These are phyloP conservation scores for Heliconius congener DNA, from an alignment of 1,140 invertebrate species.

Conservation along the genomic window DNA sequence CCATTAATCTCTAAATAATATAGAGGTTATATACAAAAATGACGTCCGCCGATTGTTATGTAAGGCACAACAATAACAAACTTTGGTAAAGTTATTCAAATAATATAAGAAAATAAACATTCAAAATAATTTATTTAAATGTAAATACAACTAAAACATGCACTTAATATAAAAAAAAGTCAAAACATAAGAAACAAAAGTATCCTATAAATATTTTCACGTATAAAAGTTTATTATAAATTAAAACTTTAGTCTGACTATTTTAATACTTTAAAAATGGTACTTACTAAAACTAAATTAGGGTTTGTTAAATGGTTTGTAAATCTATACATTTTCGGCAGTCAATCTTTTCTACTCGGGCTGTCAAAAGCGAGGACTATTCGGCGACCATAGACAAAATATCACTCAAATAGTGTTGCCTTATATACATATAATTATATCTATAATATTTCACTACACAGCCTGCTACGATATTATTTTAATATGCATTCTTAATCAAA, in stretches of 20 bases:
- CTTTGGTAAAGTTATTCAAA: constrained; percentile 42
- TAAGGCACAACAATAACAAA: constrained; percentile 69
- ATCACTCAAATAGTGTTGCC: not conserved
- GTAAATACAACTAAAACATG: not conserved
- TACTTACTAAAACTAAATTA: constrained; percentile 72
- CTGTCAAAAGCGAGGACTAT: constrained; percentile 61
- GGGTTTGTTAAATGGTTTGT: constrained; percentile 68
- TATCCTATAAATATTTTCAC: not conserved
- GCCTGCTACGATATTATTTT: not conserved
- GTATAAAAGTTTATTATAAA: not conserved
- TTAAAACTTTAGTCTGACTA: not conserved
- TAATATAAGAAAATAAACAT: not conserved
- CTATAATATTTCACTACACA: not conserved
- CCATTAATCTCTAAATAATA: constrained; percentile 36
- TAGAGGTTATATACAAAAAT: constrained; percentile 65
- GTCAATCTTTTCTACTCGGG: constrained; percentile 63
- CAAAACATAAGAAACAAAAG: constrained; percentile 12
- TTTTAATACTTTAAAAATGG: constrained; percentile 9
- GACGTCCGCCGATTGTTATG: constrained; percentile 70
- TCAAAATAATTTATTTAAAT: not conserved
- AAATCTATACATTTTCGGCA: constrained; percentile 78
- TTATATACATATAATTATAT: not conserved
- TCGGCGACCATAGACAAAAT: constrained; percentile 1
- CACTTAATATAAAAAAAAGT: not conserved
- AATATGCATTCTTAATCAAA: not conserved